Evolutionary conservation across 1,140 invertebrate genomes (phyloP).

Genomic region (Pinna nobilis): DNA sequence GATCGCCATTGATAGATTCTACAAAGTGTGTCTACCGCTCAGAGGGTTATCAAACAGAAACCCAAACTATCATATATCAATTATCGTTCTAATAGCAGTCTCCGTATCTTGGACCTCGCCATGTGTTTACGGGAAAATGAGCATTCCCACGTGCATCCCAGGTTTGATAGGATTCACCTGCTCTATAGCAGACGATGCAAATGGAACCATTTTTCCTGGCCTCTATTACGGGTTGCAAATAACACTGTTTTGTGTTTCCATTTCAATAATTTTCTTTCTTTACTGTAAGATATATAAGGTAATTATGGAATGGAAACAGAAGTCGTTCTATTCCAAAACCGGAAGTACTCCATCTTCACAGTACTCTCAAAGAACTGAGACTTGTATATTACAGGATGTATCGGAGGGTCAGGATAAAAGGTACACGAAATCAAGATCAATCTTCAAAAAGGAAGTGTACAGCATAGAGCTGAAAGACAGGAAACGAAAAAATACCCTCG

Average conservation of each 20-base stretch:
- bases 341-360: too few relatives aligned
- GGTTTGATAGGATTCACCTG: background rate
- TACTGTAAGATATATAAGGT: background rate
- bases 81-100: background rate
- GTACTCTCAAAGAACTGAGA: too few relatives aligned
- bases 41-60: background rate
- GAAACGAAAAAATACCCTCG: background rate
- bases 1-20: conserved; percentile 25
- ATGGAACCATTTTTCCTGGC: background rate
- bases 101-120: conserved; percentile 5
- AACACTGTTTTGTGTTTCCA: background rate
- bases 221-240: background rate
- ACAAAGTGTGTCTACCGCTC: conserved; percentile 5
- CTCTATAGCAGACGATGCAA: conserved; percentile 6
- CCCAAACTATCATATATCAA: background rate
- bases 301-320: background rate
- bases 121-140: conserved; percentile 17
- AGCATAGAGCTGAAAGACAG: background rate
- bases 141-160: background rate
- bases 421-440: background rate
- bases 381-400: background rate
- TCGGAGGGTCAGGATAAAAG: background rate
- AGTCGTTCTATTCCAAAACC: too few relatives aligned
- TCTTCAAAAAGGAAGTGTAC: background rate
- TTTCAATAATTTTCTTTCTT: background rate